Percentiles rank a stretch among this genome's conserved stretches.
Conservation (phyloP, 2,888 invertebrate genomes). For the Cylloceria caligata region DNA sequence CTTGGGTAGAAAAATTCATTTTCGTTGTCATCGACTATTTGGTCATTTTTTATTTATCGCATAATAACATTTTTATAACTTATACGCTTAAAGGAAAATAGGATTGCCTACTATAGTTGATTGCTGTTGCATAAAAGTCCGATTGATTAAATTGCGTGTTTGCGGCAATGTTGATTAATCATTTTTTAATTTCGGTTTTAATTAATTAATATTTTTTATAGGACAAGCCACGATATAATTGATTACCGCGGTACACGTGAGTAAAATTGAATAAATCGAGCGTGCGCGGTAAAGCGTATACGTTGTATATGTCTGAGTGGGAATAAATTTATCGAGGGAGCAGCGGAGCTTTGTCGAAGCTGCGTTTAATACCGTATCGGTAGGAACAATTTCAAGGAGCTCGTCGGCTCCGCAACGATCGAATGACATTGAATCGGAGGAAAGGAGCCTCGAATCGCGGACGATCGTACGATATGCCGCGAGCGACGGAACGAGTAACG, state of each 20-base stretch:
- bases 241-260: constrained; percentile 17
- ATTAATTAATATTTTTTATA: background rate
- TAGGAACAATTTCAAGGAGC: constrained; percentile 66
- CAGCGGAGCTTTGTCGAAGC: constrained; percentile 53
- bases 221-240: background rate
- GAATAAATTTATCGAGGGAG: constrained; percentile 64
- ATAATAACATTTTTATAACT: too few relatives aligned
- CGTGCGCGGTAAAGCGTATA: constrained; percentile 20
- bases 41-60: too few relatives aligned
- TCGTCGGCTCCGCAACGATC: constrained; percentile 56
- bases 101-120: too few relatives aligned
- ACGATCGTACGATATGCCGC: constrained; percentile 55
- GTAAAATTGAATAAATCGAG: constrained; percentile 34
- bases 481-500: constrained; percentile 45
- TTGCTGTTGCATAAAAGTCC: too few relatives aligned
- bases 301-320: constrained; percentile 34
- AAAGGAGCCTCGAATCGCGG: constrained; percentile 28
- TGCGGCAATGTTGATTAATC: too few relatives aligned
- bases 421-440: constrained; percentile 59
- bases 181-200: too few relatives aligned
- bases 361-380: constrained; percentile 67
- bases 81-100: too few relatives aligned
- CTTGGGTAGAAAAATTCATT: too few relatives aligned
- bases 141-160: too few relatives aligned
- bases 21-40: too few relatives aligned